A percentile compares a stretch with the other conserved stretches of the same genome.
Conservation (phyloP, 1,140 invertebrate species). For the Oryctes rhinoceros region DNA sequence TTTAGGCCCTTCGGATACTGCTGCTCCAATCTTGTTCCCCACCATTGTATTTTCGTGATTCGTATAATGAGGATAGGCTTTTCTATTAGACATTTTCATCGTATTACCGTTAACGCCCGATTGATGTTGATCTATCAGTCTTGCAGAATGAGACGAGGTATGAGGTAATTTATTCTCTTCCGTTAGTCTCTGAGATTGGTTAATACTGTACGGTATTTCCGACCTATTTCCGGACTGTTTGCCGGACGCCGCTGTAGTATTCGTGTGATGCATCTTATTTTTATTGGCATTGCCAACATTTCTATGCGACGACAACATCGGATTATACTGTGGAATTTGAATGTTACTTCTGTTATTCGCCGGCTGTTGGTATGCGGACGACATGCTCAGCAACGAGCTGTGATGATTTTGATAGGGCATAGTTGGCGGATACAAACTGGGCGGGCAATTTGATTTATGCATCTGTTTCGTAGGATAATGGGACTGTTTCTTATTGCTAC, state of each 20-base stretch:
- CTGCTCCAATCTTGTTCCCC: background rate
- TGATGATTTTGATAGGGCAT: conserved; percentile 42
- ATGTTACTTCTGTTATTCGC: conserved; percentile 54
- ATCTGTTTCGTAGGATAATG: conserved; percentile 11
- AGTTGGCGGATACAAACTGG: conserved; percentile 42
- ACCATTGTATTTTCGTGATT: conserved; percentile 16
- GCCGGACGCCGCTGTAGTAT: conserved; percentile 9
- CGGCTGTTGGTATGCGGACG: conserved; percentile 56
- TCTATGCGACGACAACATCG: conserved; percentile 45
- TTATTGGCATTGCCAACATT: conserved; percentile 31
- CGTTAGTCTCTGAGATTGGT: conserved; percentile 9
- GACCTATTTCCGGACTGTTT: conserved; percentile 22
- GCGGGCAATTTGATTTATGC: conserved; percentile 27
- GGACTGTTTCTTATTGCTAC: conserved; percentile 42
- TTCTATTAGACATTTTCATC: conserved; percentile 26
- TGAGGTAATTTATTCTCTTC: conserved; percentile 13
- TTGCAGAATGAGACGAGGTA: conserved; percentile 9
- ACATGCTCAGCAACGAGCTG: conserved; percentile 56
- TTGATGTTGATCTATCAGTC: conserved; percentile 27
- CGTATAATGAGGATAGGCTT: conserved; percentile 32
- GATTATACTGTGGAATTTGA: conserved; percentile 63
- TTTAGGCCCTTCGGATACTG: conserved; percentile 29
- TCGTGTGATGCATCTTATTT: conserved; percentile 29
- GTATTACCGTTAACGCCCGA: conserved; percentile 16
- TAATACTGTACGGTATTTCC: conserved; percentile 24